These are phyloP conservation scores for Leucosticte australis DNA, from an alignment of 2,113 vertebrate genomes.

Conservation along the genomic window DNA sequence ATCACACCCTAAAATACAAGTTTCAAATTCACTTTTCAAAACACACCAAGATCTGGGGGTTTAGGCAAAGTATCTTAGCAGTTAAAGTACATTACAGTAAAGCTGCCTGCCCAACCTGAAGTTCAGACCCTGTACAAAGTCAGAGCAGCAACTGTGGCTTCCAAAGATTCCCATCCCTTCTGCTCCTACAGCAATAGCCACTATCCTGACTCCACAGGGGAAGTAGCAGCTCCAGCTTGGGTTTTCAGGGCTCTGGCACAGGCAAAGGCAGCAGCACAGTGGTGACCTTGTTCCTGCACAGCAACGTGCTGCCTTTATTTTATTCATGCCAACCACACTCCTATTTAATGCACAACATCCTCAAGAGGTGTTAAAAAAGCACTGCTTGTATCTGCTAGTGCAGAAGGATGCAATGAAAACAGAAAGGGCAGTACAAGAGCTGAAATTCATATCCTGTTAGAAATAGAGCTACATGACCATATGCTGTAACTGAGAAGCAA, in stretches of 20 bases:
- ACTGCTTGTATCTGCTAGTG: not conserved
- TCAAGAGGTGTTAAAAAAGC: not conserved
- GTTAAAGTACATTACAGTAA: not conserved
- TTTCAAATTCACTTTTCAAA: not conserved
- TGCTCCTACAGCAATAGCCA: not conserved
- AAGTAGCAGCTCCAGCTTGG: not conserved
- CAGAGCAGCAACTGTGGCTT: not conserved
- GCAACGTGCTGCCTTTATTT: not conserved
- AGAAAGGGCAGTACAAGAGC: not conserved
- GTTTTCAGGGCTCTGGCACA: constrained; percentile 3
- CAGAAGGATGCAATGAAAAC: not conserved
- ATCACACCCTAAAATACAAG: not conserved
- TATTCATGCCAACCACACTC: not conserved
- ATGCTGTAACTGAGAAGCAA: not conserved
- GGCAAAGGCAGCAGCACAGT: not conserved
- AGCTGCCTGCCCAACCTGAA: not conserved
- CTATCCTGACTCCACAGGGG: not conserved
- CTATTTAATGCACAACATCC: not conserved
- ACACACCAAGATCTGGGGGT: not conserved
- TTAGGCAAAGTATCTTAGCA: not conserved
- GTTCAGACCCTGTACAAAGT: not conserved
- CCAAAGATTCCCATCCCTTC: not conserved
- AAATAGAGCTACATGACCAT: not conserved
- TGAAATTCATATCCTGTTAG: constrained; percentile 16
- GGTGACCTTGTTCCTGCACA: not conserved